These are phyloP conservation scores for Mohoua ochrocephala DNA, from an alignment of 2,113 vertebrate genomes.

Conservation along the genomic window DNA sequence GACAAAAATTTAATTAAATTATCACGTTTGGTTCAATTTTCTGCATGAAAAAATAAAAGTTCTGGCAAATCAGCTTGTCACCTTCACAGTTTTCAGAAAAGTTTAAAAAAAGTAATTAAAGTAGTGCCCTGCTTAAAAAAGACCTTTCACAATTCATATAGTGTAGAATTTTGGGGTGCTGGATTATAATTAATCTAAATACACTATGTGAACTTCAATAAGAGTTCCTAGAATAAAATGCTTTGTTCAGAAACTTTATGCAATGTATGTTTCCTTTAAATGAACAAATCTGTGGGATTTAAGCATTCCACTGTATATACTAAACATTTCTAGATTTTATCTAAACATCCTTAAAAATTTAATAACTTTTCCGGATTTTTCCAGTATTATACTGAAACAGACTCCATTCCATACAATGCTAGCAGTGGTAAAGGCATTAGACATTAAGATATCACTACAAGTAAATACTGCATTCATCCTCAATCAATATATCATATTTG, in stretches of 20 bases:
- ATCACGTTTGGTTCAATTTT: background rate
- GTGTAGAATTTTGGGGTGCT: background rate
- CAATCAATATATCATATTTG: background rate
- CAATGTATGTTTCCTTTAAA: constrained; percentile 18
- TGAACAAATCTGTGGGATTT: background rate
- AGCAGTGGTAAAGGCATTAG: background rate
- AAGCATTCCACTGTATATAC: background rate
- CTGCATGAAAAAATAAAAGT: background rate
- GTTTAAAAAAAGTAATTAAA: background rate
- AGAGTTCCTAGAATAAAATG: background rate
- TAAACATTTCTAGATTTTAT: background rate
- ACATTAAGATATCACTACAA: background rate
- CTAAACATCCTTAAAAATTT: constrained; percentile 14
- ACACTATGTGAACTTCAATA: background rate
- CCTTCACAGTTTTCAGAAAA: background rate
- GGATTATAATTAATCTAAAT: background rate
- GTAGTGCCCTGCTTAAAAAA: background rate
- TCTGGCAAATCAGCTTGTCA: background rate
- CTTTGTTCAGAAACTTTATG: constrained; percentile 8
- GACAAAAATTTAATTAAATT: background rate
- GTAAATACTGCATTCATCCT: background rate
- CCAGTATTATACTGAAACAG: constrained; percentile 6
- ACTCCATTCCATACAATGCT: background rate
- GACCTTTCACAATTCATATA: background rate
- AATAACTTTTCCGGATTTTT: constrained; percentile 46